Conservation (phyloP, 2,113 vertebrate species). For the Cichladusa arquata region DNA sequence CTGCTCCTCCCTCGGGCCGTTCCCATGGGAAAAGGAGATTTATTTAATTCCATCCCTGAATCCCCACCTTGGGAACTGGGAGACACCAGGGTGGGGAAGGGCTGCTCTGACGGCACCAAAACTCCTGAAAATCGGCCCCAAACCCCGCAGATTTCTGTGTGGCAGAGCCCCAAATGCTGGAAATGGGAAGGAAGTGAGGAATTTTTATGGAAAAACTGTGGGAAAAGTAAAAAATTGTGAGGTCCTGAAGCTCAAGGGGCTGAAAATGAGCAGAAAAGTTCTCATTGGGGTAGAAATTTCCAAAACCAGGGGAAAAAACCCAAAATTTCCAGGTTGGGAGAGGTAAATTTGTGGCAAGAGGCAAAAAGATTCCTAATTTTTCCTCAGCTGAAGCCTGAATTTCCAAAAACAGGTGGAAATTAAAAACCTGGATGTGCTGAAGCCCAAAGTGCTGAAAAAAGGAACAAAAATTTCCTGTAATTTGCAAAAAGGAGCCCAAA, state of each 20-base stretch:
- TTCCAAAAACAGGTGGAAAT: not conserved
- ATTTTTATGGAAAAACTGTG: not conserved
- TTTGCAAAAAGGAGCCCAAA: not conserved
- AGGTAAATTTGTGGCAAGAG: not conserved
- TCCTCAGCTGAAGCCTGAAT: not conserved
- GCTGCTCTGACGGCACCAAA: rapidly evolving
- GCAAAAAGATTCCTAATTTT: not conserved
- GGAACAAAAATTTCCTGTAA: not conserved
- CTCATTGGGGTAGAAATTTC: rapidly evolving
- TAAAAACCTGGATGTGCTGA: not conserved
- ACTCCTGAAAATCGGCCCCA: not conserved
- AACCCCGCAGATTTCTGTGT: not conserved
- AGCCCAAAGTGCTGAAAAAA: not conserved
- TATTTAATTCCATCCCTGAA: not conserved
- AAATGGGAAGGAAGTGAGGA: rapidly evolving
- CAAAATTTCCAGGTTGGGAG: not conserved
- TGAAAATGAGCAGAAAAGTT: not conserved
- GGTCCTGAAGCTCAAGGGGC: not conserved
- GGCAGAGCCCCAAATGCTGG: not conserved
- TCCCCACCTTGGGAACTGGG: not conserved
- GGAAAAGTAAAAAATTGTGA: not conserved
- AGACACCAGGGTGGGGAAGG: rapidly evolving
- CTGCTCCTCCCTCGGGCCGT: not conserved
- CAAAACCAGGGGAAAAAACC: not conserved
- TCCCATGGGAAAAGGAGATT: not conserved